Percentiles rank a stretch among this genome's conserved stretches.
Conservation (phyloP, 2,888 invertebrate species). For the Heliconius sara region DNA sequence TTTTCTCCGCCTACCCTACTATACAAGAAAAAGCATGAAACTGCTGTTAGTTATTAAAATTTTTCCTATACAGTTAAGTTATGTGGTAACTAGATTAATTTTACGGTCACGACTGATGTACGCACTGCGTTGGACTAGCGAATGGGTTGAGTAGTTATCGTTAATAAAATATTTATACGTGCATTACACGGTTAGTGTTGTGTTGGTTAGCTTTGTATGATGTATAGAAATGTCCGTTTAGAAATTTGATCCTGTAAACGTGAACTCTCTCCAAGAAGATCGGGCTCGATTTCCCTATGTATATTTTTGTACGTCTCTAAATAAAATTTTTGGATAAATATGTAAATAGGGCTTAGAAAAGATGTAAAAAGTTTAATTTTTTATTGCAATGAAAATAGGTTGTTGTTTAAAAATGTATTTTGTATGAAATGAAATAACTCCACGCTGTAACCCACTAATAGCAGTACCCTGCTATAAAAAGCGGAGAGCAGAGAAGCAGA, state of each 20-base stretch:
- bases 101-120: constrained; percentile 47
- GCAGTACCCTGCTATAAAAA: no score
- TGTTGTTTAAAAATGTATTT: no score
- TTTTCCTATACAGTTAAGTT: constrained; percentile 39
- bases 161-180: constrained; percentile 7
- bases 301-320: no score
- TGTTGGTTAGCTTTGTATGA: neutral
- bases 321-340: no score
- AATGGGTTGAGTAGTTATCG: constrained; percentile 30
- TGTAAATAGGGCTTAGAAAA: no score
- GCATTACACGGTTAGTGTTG: neutral
- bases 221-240: neutral
- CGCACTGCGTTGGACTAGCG: constrained; percentile 39
- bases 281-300: neutral
- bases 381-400: no score
- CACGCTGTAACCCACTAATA: no score
- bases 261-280: neutral
- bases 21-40: neutral
- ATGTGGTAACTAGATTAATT: constrained; percentile 47
- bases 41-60: constrained; percentile 35
- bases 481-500: no score
- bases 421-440: no score
- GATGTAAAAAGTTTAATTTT: no score
- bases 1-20: neutral
- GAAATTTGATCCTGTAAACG: neutral